Percentiles rank a stretch among this genome's conserved stretches.
Conservation (phyloP, 2,888 invertebrate species). For the Tanypteryx hageni region DNA sequence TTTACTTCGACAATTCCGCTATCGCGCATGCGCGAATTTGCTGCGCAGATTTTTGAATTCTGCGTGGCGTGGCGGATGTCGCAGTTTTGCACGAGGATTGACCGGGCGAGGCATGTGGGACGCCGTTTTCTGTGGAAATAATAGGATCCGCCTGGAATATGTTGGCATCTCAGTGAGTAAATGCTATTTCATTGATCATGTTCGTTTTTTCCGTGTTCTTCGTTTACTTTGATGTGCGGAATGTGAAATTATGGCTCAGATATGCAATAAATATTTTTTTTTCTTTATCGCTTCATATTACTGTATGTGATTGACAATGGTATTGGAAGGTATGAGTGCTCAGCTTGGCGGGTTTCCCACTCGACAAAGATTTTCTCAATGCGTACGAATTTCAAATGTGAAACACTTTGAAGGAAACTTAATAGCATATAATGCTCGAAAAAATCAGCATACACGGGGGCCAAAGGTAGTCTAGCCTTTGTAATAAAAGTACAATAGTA, state of each 20-base stretch:
- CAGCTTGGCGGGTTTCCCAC: too few relatives aligned
- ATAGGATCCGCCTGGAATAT: not conserved
- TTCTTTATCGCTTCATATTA: not conserved
- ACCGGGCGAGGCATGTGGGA: not conserved
- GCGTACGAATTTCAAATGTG: too few relatives aligned
- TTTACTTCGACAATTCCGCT: not conserved
- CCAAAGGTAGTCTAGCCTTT: too few relatives aligned
- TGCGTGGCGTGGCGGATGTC: not conserved
- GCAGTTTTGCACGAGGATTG: conserved; percentile 12
- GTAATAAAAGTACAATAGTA: too few relatives aligned
- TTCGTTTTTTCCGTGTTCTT: not conserved
- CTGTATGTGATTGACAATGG: too few relatives aligned
- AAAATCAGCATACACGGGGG: too few relatives aligned
- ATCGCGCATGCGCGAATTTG: not conserved
- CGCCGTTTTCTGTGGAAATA: not conserved
- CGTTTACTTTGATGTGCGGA: not conserved
- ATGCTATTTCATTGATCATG: not conserved
- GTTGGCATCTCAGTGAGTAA: not conserved
- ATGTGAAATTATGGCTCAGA: not conserved
- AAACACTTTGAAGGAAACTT: too few relatives aligned
- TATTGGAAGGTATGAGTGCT: too few relatives aligned
- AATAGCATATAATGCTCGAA: too few relatives aligned
- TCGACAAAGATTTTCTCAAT: too few relatives aligned
- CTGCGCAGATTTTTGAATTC: conserved; percentile 22
- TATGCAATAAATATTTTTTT: not conserved